Base-by-base conservation (phyloP, 2,888 invertebrate species). In the Polietes domitor region DNA sequence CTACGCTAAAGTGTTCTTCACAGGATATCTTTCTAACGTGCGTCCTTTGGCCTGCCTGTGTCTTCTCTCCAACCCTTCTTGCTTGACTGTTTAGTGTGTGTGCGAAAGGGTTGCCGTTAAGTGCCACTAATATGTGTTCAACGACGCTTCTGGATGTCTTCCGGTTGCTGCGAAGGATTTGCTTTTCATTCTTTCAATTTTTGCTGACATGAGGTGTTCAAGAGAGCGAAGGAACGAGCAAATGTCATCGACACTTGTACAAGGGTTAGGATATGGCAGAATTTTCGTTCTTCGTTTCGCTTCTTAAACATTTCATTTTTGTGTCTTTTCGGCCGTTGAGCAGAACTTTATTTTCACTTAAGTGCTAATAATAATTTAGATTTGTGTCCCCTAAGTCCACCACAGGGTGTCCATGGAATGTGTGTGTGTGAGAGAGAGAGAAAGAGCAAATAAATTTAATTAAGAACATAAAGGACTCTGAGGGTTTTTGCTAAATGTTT, bases 231-330 rank as follows among this genome's bases (percentile, higher is more conserved):
- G n/a, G 37, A 74, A 53, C 32, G 43, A 63, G 7, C 53, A 89
- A 89, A 89, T 89, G 89, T 89, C 89, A 89, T 88, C 88, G 87
- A 89, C 89, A 89, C 89, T 89, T 89, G 88, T 88, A 85, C 19
- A 26, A 43, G 26, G 47, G 43, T 32, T 65, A 72, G 68, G 43
- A n/a, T 80, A 75, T 50, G 37, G 53, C n/a, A 71, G 32, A 75
- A 75, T 70, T 75, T 75, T 10, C 6, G 9, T 28, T 26, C n/a
- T 37, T 61, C 61, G 26, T 17, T 17, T 28, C 61, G 61, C 61
- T 28, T 61, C 28, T 32, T 28, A 26, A 28, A 19, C 21, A 19
- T 65, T n/a, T n/a, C n/a, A n/a, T n/a, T n/a, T n/a, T n/a, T n/a
- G n/a, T n/a, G n/a, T n/a, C n/a, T n/a, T 65, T 65, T 65, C 41